Percentiles rank a stretch among this genome's conserved stretches.
Conservation (phyloP, 2,113 vertebrate species). For the Phyllopteryx taeniolatus region DNA sequence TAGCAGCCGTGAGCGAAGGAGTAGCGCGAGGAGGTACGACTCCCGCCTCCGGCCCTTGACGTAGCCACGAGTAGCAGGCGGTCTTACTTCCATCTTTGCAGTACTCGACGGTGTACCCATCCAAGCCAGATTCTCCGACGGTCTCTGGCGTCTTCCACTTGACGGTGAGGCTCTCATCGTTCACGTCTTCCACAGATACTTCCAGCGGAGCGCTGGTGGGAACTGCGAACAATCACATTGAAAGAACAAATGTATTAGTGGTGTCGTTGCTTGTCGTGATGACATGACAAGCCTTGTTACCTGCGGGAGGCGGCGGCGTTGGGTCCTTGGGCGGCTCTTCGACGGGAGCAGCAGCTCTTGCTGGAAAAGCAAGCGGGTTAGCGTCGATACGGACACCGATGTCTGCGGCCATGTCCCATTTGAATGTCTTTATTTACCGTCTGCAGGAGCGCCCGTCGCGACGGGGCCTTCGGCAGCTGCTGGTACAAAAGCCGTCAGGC, state of each 20-base stretch:
- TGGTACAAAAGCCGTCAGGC: slow-evolving; percentile 35
- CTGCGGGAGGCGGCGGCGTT: slow-evolving; percentile 68
- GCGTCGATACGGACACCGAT: slow-evolving; percentile 15
- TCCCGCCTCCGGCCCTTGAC: slow-evolving; percentile 47
- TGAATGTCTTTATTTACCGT: slow-evolving; percentile 38
- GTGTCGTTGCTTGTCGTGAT: too few species aligned
- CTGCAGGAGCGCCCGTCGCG: slow-evolving; percentile 18
- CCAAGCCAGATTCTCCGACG: slow-evolving; percentile 70
- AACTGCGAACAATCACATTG: slow-evolving; percentile 54
- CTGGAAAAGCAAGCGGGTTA: slow-evolving; percentile 35
- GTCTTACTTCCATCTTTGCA: slow-evolving; percentile 85
- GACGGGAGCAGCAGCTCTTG: slow-evolving; percentile 48
- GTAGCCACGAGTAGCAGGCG: not conserved
- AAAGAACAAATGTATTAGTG: not conserved
- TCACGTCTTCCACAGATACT: slow-evolving; percentile 82
- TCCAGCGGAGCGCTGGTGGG: slow-evolving; percentile 78
- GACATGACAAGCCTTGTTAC: slow-evolving; percentile 43
- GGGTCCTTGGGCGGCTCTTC: slow-evolving; percentile 65
- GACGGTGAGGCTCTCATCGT: slow-evolving; percentile 76
- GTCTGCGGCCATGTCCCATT: not conserved
- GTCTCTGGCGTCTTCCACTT: slow-evolving; percentile 82
- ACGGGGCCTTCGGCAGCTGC: slow-evolving; percentile 31
- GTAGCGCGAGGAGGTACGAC: slow-evolving; percentile 58
- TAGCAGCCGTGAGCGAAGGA: slow-evolving; percentile 57
- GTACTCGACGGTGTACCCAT: slow-evolving; percentile 85